Conservation (phyloP, 2,113 vertebrate genomes). For the Solea solea region DNA sequence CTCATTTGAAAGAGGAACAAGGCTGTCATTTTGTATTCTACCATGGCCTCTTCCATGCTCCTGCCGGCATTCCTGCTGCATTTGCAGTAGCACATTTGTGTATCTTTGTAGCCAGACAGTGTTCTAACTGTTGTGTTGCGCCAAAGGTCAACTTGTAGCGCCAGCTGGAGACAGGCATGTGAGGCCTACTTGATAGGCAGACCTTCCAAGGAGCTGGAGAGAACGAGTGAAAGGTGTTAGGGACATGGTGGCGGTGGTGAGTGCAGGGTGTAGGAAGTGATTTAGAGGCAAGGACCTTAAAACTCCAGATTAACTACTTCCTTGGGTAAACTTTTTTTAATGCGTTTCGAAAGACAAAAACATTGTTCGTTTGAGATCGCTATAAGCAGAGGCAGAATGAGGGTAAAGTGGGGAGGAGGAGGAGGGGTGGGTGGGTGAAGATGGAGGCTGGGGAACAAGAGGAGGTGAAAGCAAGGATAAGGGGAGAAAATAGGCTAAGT, state of each 20-base stretch:
- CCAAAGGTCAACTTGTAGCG: slow-evolving; percentile 85
- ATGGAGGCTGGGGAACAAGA: slow-evolving; percentile 9
- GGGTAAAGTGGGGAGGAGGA: slow-evolving; percentile 26
- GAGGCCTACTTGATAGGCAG: slow-evolving; percentile 73
- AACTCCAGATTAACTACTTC: slow-evolving; percentile 1
- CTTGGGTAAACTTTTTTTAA: slow-evolving; percentile 3
- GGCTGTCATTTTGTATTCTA: slow-evolving; percentile 79
- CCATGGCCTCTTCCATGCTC: slow-evolving; percentile 66
- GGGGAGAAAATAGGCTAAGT: slow-evolving; percentile 56
- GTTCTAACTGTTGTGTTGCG: slow-evolving; percentile 80
- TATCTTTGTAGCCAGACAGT: slow-evolving; percentile 44
- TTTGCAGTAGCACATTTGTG: slow-evolving; percentile 54
- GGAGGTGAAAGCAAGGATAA: slow-evolving; percentile 49
- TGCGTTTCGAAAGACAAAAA: slow-evolving; percentile 19
- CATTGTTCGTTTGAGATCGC: slow-evolving; percentile 5
- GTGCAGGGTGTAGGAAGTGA: slow-evolving; percentile 4
- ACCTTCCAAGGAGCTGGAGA: not conserved
- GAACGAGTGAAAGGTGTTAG: slow-evolving; percentile 41
- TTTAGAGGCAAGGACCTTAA: slow-evolving; percentile 13
- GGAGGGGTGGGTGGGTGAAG: slow-evolving; percentile 10
- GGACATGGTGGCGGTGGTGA: not conserved
- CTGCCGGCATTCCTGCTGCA: slow-evolving; percentile 80
- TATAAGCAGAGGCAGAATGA: slow-evolving; percentile 22
- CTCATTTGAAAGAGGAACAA: slow-evolving; percentile 81
- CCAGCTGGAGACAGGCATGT: slow-evolving; percentile 87